Percentiles rank a stretch among this genome's conserved stretches.
phyloP scores from a whole-genome alignment of 2,888 invertebrate species.

The Trachelus troglodyta region DNA sequence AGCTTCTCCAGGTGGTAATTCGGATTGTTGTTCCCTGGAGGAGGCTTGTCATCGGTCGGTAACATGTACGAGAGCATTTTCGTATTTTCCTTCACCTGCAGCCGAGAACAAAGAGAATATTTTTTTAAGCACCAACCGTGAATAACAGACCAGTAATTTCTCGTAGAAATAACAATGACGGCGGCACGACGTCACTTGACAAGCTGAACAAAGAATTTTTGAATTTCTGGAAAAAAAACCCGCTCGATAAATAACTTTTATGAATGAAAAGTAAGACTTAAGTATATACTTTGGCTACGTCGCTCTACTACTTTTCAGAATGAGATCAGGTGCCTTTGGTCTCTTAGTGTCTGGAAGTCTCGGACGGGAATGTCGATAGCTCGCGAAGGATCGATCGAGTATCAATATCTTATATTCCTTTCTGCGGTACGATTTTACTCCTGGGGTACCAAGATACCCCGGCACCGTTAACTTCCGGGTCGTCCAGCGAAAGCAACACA shows the following conservation, averaged over 20 bases:
- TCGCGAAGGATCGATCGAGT: neutral
- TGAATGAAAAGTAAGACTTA: no score
- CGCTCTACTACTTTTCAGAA: no score
- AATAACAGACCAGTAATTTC: neutral
- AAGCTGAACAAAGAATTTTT: neutral
- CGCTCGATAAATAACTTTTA: no score
- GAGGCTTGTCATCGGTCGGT: constrained; percentile 82
- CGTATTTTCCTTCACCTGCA: constrained; percentile 40
- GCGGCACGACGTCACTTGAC: neutral
- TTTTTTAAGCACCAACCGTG: neutral
- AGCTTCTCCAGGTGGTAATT: constrained; percentile 18
- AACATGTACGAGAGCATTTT: constrained; percentile 84
- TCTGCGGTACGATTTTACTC: neutral
- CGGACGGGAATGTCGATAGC: neutral
- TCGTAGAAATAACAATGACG: neutral
- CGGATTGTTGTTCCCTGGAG: constrained; percentile 67
- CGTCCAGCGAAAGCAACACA: neutral
- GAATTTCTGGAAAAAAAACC: neutral
- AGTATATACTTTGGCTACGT: no score
- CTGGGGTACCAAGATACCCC: neutral
- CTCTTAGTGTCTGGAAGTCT: neutral
- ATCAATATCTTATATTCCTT: neutral
- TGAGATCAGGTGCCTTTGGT: neutral
- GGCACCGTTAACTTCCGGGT: neutral
- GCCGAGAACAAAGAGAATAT: constrained; percentile 3